A percentile compares a stretch with the other conserved stretches of the same genome.
Evolutionary conservation across 2,888 invertebrate genomes (phyloP).

Genomic region (Acholoe squamosa): DNA sequence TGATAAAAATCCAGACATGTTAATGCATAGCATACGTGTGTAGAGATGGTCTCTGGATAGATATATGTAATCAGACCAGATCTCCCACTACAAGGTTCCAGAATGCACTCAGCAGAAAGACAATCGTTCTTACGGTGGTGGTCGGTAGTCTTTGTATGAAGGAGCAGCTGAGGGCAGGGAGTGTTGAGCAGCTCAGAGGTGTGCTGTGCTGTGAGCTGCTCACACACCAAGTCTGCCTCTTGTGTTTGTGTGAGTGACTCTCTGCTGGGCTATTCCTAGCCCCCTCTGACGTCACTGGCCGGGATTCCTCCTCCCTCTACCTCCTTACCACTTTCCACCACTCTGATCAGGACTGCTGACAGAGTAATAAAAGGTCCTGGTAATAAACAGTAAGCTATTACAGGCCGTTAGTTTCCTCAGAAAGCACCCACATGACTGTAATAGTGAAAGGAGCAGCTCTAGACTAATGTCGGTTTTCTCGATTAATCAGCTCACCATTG

Average conservation of each 20-base stretch:
- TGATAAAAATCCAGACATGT: neutral
- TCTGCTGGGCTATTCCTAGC: slow-evolving; percentile 25
- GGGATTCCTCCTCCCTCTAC: slow-evolving; percentile 3
- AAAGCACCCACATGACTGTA: too few relatives aligned
- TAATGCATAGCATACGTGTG: neutral
- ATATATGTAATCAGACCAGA: neutral
- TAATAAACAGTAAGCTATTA: neutral
- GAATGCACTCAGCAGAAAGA: neutral
- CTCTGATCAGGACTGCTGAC: neutral
- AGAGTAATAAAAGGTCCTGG: neutral
- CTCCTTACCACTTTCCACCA: neutral
- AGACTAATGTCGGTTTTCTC: too few relatives aligned
- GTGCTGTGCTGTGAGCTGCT: neutral
- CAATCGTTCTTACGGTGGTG: neutral
- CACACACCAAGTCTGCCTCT: neutral
- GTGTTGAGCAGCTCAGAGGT: neutral
- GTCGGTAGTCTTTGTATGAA: neutral
- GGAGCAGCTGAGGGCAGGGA: neutral
- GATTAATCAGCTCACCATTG: too few relatives aligned
- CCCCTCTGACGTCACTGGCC: slow-evolving; percentile 6
- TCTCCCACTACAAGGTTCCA: neutral
- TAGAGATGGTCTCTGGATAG: neutral
- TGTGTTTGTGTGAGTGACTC: slow-evolving; percentile 2
- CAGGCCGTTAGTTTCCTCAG: neutral
- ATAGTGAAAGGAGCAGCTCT: too few relatives aligned